These are phyloP conservation scores for Daktulosphaira vitifoliae DNA, from an alignment of 1,140 invertebrate genomes.

Conservation along the genomic window DNA sequence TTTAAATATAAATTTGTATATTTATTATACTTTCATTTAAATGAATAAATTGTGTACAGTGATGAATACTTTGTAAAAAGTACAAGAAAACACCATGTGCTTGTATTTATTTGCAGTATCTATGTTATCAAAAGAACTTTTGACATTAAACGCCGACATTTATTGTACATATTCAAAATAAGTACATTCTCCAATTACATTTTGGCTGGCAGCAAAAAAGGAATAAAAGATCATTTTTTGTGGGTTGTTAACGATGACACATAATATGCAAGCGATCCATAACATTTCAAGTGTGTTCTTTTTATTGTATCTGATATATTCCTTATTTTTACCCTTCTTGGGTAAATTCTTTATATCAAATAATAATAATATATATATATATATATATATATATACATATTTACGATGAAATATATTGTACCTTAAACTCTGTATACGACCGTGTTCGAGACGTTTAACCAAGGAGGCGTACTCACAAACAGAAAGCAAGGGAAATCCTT, in stretches of 20 bases:
- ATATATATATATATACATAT: no score
- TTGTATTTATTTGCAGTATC: neutral
- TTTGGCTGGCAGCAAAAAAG: neutral
- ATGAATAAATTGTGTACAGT: no score
- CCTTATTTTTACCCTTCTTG: conserved; percentile 15
- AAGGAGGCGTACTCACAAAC: conserved; percentile 4
- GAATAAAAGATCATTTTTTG: conserved; percentile 2
- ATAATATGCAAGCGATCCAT: conserved; percentile 21
- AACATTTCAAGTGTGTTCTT: conserved; percentile 30
- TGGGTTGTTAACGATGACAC: conserved; percentile 28
- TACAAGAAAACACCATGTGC: no score
- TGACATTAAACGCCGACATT: neutral
- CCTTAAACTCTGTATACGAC: neutral
- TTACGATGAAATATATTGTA: neutral
- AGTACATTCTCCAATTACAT: conserved; percentile 27
- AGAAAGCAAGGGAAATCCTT: neutral
- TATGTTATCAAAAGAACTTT: conserved; percentile 10
- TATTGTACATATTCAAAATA: conserved; percentile 19
- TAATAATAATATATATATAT: no score
- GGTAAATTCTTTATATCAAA: neutral
- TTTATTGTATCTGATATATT: conserved; percentile 23
- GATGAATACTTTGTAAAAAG: no score
- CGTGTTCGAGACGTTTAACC: conserved; percentile 27
- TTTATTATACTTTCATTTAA: no score
- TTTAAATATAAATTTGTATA: no score